These are phyloP conservation scores for Manis javanica DNA, from an alignment of 2,797 vertebrate species.

Conservation along the genomic window DNA sequence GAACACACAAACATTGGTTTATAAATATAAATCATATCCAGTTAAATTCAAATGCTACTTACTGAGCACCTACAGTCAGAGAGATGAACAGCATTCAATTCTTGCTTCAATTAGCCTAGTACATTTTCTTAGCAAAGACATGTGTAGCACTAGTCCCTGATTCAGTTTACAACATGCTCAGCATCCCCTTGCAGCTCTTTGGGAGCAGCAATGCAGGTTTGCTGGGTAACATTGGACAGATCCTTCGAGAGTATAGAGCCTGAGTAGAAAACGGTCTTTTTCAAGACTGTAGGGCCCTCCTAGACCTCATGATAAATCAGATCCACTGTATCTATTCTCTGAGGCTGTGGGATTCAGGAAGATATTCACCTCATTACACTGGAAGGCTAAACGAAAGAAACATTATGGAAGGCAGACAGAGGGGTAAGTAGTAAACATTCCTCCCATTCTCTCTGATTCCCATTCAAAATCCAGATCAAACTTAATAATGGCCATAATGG, in stretches of 20 bases:
- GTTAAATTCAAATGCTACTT: neutral
- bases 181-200: neutral
- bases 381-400: neutral
- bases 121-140: neutral
- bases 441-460: neutral
- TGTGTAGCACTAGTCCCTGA: neutral
- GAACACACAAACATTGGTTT: neutral
- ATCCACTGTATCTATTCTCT: neutral
- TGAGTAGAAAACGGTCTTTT: neutral
- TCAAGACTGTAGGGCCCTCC: neutral
- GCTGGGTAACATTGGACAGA: neutral
- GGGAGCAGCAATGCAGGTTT: neutral
- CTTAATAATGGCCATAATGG: fast-evolving
- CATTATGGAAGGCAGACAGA: neutral
- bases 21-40: neutral
- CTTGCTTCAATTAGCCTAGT: neutral
- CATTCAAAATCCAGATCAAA: neutral
- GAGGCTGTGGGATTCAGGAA: neutral
- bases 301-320: neutral
- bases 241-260: fast-evolving
- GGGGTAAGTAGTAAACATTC: neutral
- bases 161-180: neutral
- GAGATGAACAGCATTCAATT: neutral
- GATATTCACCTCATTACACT: neutral
- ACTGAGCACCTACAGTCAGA: neutral